Evolutionary conservation across 2,113 vertebrate genomes (phyloP), one percentile per base, ranked within the genome.

Genomic region (Mesembrinibis cayennensis): DNA sequence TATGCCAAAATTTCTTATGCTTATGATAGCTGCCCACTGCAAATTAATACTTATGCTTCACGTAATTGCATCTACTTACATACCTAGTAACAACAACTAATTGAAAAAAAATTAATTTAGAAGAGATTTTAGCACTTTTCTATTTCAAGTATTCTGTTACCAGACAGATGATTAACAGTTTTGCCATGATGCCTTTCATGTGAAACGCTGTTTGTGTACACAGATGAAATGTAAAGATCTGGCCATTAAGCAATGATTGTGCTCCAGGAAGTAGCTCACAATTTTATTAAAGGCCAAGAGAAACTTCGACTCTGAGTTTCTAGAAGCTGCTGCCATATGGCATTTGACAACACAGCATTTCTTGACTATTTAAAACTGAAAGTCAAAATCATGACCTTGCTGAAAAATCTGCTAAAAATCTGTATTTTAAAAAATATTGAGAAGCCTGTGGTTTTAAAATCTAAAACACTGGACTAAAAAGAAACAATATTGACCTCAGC

Each of bases 11-110:
- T 34, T 80, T 95, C 87, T 74, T 70, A 66, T 4, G 55, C 27
- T 65, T 89, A 45, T 83, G 18, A 81, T 32, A 93, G 50, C 34
- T 90, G 50, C 16, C 30, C 42, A 42, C 21, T 49, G 59, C 17
- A 86, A 94, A 93, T 89, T 58, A 90, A 91, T 70, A 87, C 55
- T 76, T 76, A 59, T 14, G 6, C 40, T 92, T 94, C 36, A 70
- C 42, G 49, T 94, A 79, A 69, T 63, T 91, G 19, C 71, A 82
- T 91, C 80, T 52, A 89, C 25, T 59, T 81, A 38, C 6, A 38
- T 52, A 72, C 49, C 52, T 77, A 82, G 15, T 23, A 83, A 67
- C 34, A 88, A 55, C 4, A 40, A 78, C 9, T 42, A 85, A 86
- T 20, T 42, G 23, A 69, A 89, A 50, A 14, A 20, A 2, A 21